A percentile compares a stretch with the other conserved stretches of the same genome.
phyloP scores from a whole-genome alignment of 2,888 invertebrate genomes.

The Julus scanicus region DNA sequence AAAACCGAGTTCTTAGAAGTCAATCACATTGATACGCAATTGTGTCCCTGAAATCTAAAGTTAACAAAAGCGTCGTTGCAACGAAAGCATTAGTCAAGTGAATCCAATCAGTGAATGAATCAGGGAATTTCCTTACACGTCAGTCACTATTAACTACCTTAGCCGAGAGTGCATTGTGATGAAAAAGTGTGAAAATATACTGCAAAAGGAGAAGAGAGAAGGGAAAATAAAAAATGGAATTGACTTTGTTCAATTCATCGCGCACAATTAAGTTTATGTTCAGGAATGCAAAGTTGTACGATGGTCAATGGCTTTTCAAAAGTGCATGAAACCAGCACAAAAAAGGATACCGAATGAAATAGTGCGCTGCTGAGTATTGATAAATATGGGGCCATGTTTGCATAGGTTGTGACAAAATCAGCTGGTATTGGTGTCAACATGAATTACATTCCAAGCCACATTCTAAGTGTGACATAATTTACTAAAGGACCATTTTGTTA shows the following conservation, averaged over 20 bases:
- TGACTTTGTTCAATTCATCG: slow-evolving; percentile 43
- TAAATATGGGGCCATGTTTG: neutral
- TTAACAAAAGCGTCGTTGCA: slow-evolving; percentile 41
- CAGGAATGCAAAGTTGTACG: slow-evolving; percentile 25
- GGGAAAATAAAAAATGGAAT: neutral
- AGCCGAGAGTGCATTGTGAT: slow-evolving; percentile 21
- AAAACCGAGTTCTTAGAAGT: slow-evolving; percentile 13
- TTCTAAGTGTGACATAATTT: no score
- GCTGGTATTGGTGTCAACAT: no score
- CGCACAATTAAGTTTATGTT: slow-evolving; percentile 41
- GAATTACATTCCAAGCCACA: no score
- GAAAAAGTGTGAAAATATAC: slow-evolving; percentile 45
- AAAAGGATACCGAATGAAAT: slow-evolving; percentile 3
- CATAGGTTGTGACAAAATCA: neutral
- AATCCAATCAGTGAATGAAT: slow-evolving; percentile 51
- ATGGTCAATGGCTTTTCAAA: slow-evolving; percentile 43
- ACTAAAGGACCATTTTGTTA: no score
- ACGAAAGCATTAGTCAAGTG: slow-evolving; percentile 50
- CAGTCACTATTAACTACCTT: slow-evolving; percentile 47
- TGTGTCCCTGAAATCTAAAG: slow-evolving; percentile 43
- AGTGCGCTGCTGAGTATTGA: neutral
- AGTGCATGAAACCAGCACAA: slow-evolving; percentile 12
- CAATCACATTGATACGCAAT: slow-evolving; percentile 36
- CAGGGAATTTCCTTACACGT: slow-evolving; percentile 47
- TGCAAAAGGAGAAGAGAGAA: neutral